phyloP scores from a whole-genome alignment of 1,140 invertebrate genomes.

The Aphelinus certus region DNA sequence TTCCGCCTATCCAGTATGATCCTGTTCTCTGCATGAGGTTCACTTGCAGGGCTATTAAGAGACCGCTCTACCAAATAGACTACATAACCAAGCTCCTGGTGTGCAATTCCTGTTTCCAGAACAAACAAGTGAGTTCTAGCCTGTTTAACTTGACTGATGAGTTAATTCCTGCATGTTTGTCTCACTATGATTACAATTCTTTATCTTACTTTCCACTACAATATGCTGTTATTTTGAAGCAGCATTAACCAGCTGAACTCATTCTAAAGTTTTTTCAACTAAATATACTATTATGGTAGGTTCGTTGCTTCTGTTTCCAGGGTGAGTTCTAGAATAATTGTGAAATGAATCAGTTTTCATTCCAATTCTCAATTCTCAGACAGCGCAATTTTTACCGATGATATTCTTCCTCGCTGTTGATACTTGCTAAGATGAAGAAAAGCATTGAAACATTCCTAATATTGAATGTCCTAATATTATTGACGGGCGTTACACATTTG shows the following conservation, averaged over 20 bases:
- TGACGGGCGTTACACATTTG: conserved; percentile 97
- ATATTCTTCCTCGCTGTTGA: conserved; percentile 97
- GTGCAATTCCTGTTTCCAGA: conserved; percentile 98
- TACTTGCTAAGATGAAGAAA: conserved; percentile 98
- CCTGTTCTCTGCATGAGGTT: conserved; percentile 92
- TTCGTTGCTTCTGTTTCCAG: conserved; percentile 6
- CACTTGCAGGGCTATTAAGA: conserved; percentile 94
- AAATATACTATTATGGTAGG: conserved; percentile 94
- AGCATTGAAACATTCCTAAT: conserved; percentile 97
- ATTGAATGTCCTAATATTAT: conserved; percentile 87
- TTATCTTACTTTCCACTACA: conserved; percentile 90
- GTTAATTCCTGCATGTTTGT: too few relatives aligned
- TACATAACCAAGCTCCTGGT: conserved; percentile 98
- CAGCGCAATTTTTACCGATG: conserved; percentile 90
- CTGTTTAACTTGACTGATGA: neutral
- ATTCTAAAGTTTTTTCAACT: conserved; percentile 98
- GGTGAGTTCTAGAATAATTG: neutral
- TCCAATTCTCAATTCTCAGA: conserved; percentile 59
- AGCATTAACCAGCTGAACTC: conserved; percentile 97
- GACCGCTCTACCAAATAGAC: conserved; percentile 98
- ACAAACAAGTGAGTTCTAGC: conserved; percentile 86
- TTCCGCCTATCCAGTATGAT: conserved; percentile 97
- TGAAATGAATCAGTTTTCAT: neutral
- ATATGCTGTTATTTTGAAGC: conserved; percentile 97
- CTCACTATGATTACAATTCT: neutral